Percentiles rank a stretch among this genome's conserved stretches.
Evolutionary conservation across 2,113 vertebrate genomes (phyloP).

Genomic region (Phaethornis superciliosus): DNA sequence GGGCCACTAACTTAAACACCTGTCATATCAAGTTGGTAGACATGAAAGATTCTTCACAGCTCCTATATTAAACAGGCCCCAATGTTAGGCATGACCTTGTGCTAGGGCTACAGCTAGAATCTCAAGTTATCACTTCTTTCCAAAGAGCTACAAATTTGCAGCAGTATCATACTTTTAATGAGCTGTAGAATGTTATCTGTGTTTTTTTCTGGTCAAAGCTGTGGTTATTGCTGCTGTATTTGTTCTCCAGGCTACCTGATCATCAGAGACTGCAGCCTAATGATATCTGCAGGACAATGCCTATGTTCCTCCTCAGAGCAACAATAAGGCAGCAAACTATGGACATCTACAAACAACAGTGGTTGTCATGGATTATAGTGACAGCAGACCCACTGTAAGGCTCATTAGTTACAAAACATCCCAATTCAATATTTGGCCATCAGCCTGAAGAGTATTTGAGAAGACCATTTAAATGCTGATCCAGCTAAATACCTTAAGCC

Average conservation of each 20-base stretch:
- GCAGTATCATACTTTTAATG: accelerated
- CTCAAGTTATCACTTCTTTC: not conserved
- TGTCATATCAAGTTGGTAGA: not conserved
- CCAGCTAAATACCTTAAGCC: not conserved
- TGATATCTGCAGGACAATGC: accelerated
- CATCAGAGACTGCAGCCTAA: not conserved
- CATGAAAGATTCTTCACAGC: not conserved
- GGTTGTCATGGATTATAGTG: too few relatives aligned
- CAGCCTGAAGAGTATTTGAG: not conserved
- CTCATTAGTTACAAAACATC: not conserved
- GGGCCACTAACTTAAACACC: not conserved
- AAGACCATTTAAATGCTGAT: not conserved
- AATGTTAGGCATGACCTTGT: accelerated
- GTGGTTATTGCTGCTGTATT: not conserved
- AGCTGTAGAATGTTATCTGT: accelerated
- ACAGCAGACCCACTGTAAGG: accelerated
- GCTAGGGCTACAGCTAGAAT: not conserved
- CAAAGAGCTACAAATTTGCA: not conserved
- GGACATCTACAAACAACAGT: too few relatives aligned
- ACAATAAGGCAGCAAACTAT: not conserved
- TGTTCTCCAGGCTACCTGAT: accelerated
- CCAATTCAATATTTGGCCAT: not conserved
- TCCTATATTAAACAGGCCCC: not conserved
- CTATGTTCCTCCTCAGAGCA: not conserved
- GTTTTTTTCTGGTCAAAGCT: not conserved